These are phyloP conservation scores for Tragelaphus buxtoni DNA, from an alignment of 2,113 vertebrate species.

Conservation along the genomic window DNA sequence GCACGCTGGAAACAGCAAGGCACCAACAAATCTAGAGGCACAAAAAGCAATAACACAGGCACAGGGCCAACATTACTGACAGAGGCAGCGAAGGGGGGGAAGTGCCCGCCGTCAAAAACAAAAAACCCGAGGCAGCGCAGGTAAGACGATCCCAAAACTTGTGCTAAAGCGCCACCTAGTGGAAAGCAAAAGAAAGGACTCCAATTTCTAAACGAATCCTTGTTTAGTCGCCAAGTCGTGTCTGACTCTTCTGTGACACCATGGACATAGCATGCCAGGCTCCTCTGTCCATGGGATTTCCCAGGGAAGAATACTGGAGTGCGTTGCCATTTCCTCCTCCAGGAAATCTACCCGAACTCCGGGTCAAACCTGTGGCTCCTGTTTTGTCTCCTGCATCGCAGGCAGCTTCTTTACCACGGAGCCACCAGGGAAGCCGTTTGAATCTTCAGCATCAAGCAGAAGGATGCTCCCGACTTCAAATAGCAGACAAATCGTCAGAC, in stretches of 20 bases:
- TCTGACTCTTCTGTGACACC: background rate
- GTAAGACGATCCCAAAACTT: background rate
- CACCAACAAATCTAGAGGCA: background rate
- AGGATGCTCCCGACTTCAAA: background rate
- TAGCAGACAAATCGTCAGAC: background rate
- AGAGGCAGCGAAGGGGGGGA: fast-evolving
- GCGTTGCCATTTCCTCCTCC: background rate
- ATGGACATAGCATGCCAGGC: background rate
- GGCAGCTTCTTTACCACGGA: background rate
- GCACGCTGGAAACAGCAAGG: background rate
- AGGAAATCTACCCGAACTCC: background rate
- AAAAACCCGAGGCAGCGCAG: background rate
- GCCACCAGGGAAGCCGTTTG: background rate
- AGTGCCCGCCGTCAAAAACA: too few species aligned
- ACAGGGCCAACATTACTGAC: fast-evolving
- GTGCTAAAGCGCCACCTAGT: background rate
- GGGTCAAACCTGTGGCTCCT: background rate
- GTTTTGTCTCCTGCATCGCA: background rate
- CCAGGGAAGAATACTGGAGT: background rate
- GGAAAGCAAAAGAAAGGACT: background rate
- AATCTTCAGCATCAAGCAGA: background rate
- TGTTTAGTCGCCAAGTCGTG: background rate
- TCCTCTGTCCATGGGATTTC: background rate
- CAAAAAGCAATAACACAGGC: background rate
- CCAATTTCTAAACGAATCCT: background rate